These are phyloP conservation scores for Crepidodera aurea DNA, from an alignment of 2,888 invertebrate genomes.

Conservation along the genomic window DNA sequence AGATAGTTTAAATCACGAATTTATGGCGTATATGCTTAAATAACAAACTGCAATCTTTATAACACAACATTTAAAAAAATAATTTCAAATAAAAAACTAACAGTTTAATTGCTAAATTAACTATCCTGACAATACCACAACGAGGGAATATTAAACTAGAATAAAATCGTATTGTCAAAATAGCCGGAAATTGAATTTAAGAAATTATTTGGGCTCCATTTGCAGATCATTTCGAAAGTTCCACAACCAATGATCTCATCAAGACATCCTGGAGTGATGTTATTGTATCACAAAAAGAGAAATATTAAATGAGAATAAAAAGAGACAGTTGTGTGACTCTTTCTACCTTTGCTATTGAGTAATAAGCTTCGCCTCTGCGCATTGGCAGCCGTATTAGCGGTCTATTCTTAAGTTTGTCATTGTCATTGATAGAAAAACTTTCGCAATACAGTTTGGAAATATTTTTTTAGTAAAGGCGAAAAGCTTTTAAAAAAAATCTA, in stretches of 20 bases:
- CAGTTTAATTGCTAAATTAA: conserved; percentile 6
- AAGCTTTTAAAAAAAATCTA: too few relatives aligned
- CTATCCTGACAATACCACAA: conserved; percentile 5
- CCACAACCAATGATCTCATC: conserved; percentile 9
- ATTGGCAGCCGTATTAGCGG: too few relatives aligned
- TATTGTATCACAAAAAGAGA: too few relatives aligned
- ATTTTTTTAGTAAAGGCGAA: not conserved
- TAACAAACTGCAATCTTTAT: conserved; percentile 28
- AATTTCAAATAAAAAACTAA: conserved; percentile 23
- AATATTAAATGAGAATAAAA: too few relatives aligned
- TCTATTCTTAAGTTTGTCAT: too few relatives aligned
- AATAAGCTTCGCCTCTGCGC: too few relatives aligned
- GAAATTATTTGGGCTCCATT: conserved; percentile 20
- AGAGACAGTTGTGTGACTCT: too few relatives aligned
- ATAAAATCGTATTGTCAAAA: conserved; percentile 14
- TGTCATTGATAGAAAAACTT: not conserved
- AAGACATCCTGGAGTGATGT: too few relatives aligned
- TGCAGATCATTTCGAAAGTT: not conserved
- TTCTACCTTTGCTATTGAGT: too few relatives aligned
- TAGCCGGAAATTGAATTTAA: conserved; percentile 4
- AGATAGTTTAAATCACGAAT: conserved; percentile 49
- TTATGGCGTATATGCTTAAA: conserved; percentile 53
- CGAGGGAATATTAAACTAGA: conserved; percentile 7
- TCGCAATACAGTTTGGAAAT: not conserved
- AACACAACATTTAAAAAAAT: conserved; percentile 24